Evolutionary conservation across 2,888 invertebrate species (phyloP).

Genomic region (Eupithecia pulchellata): DNA sequence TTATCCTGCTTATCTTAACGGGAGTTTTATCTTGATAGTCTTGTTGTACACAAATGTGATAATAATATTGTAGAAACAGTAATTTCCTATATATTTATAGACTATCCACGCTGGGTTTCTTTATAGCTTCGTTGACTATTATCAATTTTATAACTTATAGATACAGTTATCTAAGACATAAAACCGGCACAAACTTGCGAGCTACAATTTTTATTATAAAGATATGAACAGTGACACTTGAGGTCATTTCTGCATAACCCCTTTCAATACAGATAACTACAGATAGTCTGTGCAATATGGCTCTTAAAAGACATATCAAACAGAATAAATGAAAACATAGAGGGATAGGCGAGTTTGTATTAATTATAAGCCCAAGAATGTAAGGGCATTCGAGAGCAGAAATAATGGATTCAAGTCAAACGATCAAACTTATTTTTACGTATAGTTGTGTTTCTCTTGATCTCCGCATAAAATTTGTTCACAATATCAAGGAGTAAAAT

Average conservation of each 20-base stretch:
- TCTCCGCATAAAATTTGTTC: background rate
- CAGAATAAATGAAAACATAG: background rate
- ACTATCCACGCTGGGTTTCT: slow-evolving; percentile 60
- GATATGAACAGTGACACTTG: slow-evolving; percentile 56
- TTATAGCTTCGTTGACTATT: slow-evolving; percentile 63
- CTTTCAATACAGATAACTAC: slow-evolving; percentile 15
- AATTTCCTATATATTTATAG: slow-evolving; percentile 61
- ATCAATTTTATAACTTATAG: slow-evolving; percentile 76
- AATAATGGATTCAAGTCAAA: background rate
- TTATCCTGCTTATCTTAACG: slow-evolving; percentile 35
- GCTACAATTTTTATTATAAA: slow-evolving; percentile 61
- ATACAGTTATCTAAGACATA: slow-evolving; percentile 75
- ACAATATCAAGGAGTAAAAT: background rate
- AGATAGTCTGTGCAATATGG: slow-evolving; percentile 7
- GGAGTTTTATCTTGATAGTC: slow-evolving; percentile 54
- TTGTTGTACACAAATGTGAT: slow-evolving; percentile 59
- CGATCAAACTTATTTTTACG: background rate
- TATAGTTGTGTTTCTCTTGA: background rate
- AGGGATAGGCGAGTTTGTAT: background rate
- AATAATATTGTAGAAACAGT: slow-evolving; percentile 57
- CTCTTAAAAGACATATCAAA: background rate
- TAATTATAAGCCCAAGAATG: background rate
- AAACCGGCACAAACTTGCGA: slow-evolving; percentile 72
- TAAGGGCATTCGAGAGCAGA: background rate
- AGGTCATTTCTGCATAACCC: slow-evolving; percentile 56